A percentile compares a stretch with the other conserved stretches of the same genome.
Conservation (phyloP, 2,113 vertebrate species). For the Cottus gobio region DNA sequence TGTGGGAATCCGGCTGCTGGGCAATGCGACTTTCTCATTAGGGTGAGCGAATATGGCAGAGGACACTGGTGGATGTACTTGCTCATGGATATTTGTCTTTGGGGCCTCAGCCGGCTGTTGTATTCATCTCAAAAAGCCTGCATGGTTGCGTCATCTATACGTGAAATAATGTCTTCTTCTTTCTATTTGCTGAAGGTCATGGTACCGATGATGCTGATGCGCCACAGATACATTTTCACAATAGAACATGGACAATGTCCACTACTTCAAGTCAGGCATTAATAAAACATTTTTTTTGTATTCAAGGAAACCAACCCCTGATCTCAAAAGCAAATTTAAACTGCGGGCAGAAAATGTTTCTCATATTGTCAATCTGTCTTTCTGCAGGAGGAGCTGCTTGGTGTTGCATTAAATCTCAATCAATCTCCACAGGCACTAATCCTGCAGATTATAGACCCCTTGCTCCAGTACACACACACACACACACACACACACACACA, state of each 20-base stretch:
- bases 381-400: conserved; percentile 28
- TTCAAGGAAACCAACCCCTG: not conserved
- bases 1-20: not conserved
- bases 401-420: conserved; percentile 69
- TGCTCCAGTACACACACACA: conserved; percentile 2
- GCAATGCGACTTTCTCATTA: not conserved
- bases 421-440: conserved; percentile 66
- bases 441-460: conserved; percentile 63
- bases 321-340: not conserved
- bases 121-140: not conserved
- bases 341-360: not conserved
- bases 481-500: conserved; percentile 17
- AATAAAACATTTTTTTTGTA: not conserved
- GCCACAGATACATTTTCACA: too few species aligned
- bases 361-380: conserved; percentile 22
- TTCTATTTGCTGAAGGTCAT: not conserved
- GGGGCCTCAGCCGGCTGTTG: not conserved
- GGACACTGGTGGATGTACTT: not conserved
- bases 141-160: not conserved
- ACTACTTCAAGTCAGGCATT: not conserved
- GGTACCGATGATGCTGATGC: too few species aligned
- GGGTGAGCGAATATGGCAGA: not conserved
- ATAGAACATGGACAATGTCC: not conserved
- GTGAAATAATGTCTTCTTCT: not conserved
- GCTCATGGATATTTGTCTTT: not conserved